These are phyloP conservation scores for Loris lydekkerianus DNA, from an alignment of 2,797 vertebrate species.

Conservation along the genomic window DNA sequence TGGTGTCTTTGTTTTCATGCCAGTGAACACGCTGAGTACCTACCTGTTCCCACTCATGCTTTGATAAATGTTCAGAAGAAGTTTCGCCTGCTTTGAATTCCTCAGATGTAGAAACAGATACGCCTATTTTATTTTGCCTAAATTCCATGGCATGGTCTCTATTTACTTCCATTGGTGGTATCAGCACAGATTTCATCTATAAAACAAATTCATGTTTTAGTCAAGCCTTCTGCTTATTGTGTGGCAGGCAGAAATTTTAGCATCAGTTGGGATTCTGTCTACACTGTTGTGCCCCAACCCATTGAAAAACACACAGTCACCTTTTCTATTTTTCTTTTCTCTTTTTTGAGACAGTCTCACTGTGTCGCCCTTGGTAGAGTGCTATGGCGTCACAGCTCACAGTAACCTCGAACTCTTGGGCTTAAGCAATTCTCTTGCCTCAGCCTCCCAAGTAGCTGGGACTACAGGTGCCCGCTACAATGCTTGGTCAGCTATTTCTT, in stretches of 20 bases:
- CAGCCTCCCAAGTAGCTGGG: too few relatives aligned
- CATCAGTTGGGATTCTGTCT: background rate
- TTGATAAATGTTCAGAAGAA: slow-evolving; percentile 61
- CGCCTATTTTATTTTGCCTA: background rate
- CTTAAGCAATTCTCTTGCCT: too few relatives aligned
- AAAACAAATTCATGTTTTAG: slow-evolving; percentile 66
- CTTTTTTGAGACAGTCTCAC: too few relatives aligned
- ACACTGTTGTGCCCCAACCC: background rate
- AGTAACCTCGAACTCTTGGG: too few relatives aligned
- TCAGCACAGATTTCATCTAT: slow-evolving; percentile 95
- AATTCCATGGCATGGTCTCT: slow-evolving; percentile 57
- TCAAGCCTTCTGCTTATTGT: slow-evolving; percentile 39
- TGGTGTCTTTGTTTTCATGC: background rate
- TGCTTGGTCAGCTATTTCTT: too few relatives aligned
- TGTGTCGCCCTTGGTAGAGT: too few relatives aligned
- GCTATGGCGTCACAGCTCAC: too few relatives aligned
- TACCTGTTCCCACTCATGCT: slow-evolving; percentile 82
- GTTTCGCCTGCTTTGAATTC: fast-evolving
- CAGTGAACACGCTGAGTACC: slow-evolving; percentile 58
- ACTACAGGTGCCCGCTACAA: too few relatives aligned
- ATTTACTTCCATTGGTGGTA: slow-evolving; percentile 87
- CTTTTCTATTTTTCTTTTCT: background rate
- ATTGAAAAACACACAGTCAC: background rate
- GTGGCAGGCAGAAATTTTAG: background rate
- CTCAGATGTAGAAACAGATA: fast-evolving